These are phyloP conservation scores for Erythrocebus patas DNA, from an alignment of 2,113 vertebrate species.

Conservation along the genomic window DNA sequence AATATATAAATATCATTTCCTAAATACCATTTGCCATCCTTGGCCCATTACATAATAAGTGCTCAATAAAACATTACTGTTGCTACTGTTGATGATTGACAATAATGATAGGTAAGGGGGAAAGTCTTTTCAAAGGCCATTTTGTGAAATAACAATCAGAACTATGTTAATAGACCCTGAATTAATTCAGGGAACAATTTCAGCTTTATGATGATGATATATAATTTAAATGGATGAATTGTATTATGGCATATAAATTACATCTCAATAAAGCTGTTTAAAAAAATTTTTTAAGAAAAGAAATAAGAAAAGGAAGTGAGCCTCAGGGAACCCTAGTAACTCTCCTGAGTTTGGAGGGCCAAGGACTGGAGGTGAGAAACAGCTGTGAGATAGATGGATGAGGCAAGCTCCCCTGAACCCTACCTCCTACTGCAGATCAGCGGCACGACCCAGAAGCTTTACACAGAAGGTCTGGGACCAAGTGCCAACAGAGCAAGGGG, in stretches of 20 bases:
- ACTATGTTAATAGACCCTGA: background rate
- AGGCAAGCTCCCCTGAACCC: background rate
- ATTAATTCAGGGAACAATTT: constrained; percentile 22
- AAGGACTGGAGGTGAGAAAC: background rate
- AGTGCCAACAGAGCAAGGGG: background rate
- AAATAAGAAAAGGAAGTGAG: background rate
- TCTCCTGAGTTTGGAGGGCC: background rate
- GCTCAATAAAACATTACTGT: background rate
- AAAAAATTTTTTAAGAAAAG: background rate
- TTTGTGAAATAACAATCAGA: constrained; percentile 22
- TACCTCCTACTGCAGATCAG: background rate
- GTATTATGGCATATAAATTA: background rate
- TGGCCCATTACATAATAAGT: background rate
- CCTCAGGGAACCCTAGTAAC: background rate
- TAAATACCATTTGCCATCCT: background rate
- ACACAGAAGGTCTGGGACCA: background rate
- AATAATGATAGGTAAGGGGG: background rate
- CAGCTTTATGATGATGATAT: background rate
- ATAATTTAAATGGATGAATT: background rate
- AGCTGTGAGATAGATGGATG: background rate
- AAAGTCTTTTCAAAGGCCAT: background rate
- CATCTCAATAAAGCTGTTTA: background rate
- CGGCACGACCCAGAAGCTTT: background rate
- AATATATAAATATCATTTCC: background rate
- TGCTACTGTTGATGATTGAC: background rate